Conservation (phyloP, 2,888 invertebrate genomes). For the Perdita meconis region DNA sequence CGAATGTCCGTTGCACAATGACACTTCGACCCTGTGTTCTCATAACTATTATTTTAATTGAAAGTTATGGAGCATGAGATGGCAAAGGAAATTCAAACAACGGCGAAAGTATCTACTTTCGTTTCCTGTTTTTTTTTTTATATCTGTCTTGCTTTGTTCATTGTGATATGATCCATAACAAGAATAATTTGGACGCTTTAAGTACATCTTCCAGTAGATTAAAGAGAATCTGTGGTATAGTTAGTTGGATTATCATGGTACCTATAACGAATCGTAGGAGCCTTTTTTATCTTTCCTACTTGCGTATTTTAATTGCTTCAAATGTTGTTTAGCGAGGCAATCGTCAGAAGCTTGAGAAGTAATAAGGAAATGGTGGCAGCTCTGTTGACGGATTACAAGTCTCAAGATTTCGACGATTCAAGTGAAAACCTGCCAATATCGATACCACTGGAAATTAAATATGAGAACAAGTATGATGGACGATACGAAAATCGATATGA, state of each 20-base stretch:
- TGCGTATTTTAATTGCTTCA: background rate
- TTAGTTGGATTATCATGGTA: background rate
- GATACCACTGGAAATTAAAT: slow-evolving; percentile 69
- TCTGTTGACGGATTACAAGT: slow-evolving; percentile 89
- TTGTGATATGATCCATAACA: background rate
- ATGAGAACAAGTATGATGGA: slow-evolving; percentile 71
- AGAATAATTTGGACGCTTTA: background rate
- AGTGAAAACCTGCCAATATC: slow-evolving; percentile 86
- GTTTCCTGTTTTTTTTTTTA: slow-evolving; percentile 16
- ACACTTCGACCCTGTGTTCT: background rate
- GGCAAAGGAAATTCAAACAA: slow-evolving; percentile 7
- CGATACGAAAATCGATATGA: slow-evolving; percentile 75
- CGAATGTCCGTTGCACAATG: slow-evolving; percentile 19
- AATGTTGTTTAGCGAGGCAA: slow-evolving; percentile 86
- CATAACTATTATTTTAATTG: slow-evolving; percentile 33
- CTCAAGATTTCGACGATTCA: slow-evolving; percentile 85
- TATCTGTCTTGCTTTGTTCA: background rate
- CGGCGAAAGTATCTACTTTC: slow-evolving; percentile 32
- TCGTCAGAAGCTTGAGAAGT: slow-evolving; percentile 88
- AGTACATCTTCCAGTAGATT: background rate
- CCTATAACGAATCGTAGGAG: background rate
- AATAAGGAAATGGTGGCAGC: slow-evolving; percentile 90
- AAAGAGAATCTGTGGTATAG: background rate
- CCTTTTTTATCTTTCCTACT: slow-evolving; percentile 9
- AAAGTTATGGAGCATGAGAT: background rate